These are phyloP conservation scores for Dendrocopos noguchii DNA, from an alignment of 2,113 vertebrate species.

Conservation along the genomic window DNA sequence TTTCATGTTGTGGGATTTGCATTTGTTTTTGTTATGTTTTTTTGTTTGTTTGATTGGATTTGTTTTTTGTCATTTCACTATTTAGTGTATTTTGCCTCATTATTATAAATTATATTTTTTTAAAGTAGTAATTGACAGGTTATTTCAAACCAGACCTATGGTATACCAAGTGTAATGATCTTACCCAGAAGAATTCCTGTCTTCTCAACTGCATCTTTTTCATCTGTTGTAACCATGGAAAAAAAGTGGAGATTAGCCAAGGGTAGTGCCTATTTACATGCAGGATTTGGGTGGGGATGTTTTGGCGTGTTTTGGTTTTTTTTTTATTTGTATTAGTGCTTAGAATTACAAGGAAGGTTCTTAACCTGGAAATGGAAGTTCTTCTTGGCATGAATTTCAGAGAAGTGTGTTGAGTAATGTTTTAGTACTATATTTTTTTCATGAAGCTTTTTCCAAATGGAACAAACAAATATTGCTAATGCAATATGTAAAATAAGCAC, in stretches of 20 bases:
- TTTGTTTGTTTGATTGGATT: no score
- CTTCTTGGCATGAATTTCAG: not conserved
- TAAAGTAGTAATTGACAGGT: not conserved
- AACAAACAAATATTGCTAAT: not conserved
- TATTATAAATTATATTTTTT: not conserved
- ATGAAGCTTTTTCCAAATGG: not conserved
- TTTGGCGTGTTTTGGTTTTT: no score
- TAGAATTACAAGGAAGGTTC: not conserved
- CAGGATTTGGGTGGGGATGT: not conserved
- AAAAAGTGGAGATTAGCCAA: not conserved
- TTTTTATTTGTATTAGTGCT: not conserved
- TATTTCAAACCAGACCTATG: not conserved
- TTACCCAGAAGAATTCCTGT: not conserved
- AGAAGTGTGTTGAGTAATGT: not conserved
- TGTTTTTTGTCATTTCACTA: no score
- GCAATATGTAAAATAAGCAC: not conserved
- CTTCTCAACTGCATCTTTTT: not conserved
- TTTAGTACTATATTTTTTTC: not conserved
- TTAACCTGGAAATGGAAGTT: not conserved
- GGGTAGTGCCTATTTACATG: rapidly evolving
- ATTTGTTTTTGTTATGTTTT: no score
- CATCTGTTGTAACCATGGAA: not conserved
- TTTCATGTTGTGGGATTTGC: not conserved
- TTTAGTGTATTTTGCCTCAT: not conserved
- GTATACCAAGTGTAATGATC: not conserved